Evolutionary conservation across 2,113 vertebrate genomes (phyloP).

Genomic region (Entomyzon cyanotis): DNA sequence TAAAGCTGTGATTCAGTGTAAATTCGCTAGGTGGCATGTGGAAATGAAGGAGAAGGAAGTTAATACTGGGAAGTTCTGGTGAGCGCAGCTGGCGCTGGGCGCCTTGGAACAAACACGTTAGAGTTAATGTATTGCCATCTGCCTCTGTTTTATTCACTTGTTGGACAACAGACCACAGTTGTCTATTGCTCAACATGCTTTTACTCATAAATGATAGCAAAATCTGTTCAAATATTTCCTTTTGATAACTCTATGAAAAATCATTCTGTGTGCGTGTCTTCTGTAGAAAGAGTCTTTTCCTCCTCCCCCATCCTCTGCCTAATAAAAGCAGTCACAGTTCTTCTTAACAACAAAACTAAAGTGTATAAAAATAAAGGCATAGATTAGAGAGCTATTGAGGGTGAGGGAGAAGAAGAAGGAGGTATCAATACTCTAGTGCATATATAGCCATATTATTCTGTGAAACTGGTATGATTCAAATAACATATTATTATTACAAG

Average conservation of each 20-base stretch:
- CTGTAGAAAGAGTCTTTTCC: neutral
- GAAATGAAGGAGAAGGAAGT: conserved; percentile 5
- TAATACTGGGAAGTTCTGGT: neutral
- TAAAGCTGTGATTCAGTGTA: neutral
- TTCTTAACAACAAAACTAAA: neutral
- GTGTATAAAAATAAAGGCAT: neutral
- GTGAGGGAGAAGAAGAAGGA: neutral
- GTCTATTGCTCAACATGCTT: neutral
- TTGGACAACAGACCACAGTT: neutral
- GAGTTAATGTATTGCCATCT: neutral
- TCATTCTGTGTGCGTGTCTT: neutral
- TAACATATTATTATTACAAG: neutral
- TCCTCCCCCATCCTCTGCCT: neutral
- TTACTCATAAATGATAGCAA: neutral
- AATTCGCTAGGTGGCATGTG: conserved; percentile 56
- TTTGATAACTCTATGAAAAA: neutral
- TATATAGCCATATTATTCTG: neutral
- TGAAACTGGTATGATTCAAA: neutral
- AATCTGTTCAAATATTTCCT: conserved; percentile 21
- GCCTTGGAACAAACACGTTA: neutral
- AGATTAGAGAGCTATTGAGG: neutral
- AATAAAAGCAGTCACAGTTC: neutral
- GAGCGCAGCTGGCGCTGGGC: neutral
- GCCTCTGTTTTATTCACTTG: neutral
- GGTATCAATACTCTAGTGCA: neutral